Base-by-base conservation (phyloP, 2,113 vertebrate species). In the Myotis yumanensis region DNA sequence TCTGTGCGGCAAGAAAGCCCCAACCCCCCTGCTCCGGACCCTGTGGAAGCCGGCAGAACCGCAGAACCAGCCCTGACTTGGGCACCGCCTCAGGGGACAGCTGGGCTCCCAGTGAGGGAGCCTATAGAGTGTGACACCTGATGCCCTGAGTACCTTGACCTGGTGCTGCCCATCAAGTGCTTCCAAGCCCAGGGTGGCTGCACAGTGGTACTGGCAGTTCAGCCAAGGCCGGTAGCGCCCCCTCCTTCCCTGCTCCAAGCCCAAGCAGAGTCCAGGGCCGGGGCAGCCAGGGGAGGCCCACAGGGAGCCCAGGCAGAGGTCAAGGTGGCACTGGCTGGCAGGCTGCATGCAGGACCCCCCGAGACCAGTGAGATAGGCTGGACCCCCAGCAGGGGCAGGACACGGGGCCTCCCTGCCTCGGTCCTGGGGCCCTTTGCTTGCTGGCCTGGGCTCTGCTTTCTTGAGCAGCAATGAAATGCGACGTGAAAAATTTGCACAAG, bases 381-480 rank as follows among this genome's bases (percentile, higher is more conserved):
- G 54, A 14, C 30, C 35, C 35, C 51, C 48, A 4, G 14, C 16
- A 25, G 28, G 1, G 2, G n/a, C 0, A 0, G 77, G 69, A 54
- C 43, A 22, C 0, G 8, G 40, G 23, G 66, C 20, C 43, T 46
- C 5, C 64, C 87, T 4, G 20, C 48, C 37, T 71, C 18, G 1
- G 48, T 11, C 7, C 51, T 2, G 0, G 32, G 62, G 62, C 11
- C 43, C 40, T 77, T 35, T 43, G 6, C 75, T 69, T 37, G 35
- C 40, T 16, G 2, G 15, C 23, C 0, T 11, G 17, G 40, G 71
- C 25, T 73, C 79, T 84, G 76, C 28, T 57, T 48, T 48, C 54
- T 51, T 22, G 22, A 87, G 64, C 32, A 80, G 76, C 84, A 54
- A 1, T 62, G 22, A 37, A 66, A 4, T 5, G 18, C 48, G 46